These are phyloP conservation scores for Tonatia bakeri DNA, from an alignment of 2,113 vertebrate genomes.

Conservation along the genomic window DNA sequence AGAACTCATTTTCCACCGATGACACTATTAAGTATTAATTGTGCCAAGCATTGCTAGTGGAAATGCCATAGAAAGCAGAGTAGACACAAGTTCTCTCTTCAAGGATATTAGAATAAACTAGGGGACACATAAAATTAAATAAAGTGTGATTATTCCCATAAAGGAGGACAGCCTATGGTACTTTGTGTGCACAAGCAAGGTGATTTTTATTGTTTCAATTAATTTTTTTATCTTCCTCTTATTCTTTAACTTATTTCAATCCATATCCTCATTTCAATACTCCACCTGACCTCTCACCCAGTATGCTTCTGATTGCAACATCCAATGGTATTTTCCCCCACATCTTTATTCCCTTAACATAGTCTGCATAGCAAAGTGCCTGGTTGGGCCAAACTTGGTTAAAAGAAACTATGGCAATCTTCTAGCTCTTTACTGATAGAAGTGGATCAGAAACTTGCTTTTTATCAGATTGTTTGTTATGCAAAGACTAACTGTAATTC, in stretches of 20 bases:
- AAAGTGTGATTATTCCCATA: not conserved
- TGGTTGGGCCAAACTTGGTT: not conserved
- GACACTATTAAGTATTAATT: not conserved
- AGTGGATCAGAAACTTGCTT: not conserved
- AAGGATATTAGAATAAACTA: not conserved
- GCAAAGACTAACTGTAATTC: not conserved
- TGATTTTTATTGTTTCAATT: not conserved
- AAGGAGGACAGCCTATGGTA: not conserved
- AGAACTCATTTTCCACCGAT: no score
- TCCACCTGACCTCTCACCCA: not conserved
- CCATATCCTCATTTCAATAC: not conserved
- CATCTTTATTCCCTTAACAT: not conserved
- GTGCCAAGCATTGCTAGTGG: not conserved
- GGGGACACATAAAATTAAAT: not conserved
- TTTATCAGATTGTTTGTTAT: not conserved
- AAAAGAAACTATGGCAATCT: not conserved
- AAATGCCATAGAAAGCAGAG: not conserved
- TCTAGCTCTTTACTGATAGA: not conserved
- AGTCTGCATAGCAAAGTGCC: not conserved
- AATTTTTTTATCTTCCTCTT: not conserved
- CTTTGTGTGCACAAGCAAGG: not conserved
- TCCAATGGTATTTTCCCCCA: not conserved
- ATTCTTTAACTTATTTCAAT: not conserved
- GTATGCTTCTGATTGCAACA: not conserved
- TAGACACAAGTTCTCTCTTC: not conserved